Percentiles rank a stretch among this genome's conserved stretches.
phyloP scores from a whole-genome alignment of 2,888 invertebrate species.

The Diaprepes abbreviatus region DNA sequence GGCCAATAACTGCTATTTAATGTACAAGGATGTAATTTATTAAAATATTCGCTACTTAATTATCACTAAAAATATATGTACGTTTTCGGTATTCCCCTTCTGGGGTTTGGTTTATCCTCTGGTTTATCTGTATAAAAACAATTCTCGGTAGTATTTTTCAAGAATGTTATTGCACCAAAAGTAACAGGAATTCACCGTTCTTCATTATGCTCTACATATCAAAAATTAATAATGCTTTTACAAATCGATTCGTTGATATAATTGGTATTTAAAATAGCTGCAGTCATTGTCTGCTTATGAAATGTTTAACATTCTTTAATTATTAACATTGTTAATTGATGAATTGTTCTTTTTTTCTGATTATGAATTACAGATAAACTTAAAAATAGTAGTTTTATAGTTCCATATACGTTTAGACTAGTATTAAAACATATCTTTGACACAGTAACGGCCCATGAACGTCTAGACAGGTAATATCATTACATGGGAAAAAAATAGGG shows the following conservation, averaged over 20 bases:
- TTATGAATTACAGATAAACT: not conserved
- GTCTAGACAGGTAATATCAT: too few species aligned
- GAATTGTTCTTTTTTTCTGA: too few species aligned
- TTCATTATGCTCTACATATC: not conserved
- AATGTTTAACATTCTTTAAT: constrained; percentile 1
- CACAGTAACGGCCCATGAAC: too few species aligned
- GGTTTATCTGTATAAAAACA: not conserved
- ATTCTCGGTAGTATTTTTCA: constrained; percentile 8
- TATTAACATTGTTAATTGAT: not conserved
- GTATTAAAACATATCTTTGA: too few species aligned
- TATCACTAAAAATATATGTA: not conserved
- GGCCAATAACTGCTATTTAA: not conserved
- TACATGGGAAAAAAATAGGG: too few species aligned
- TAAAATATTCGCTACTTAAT: not conserved
- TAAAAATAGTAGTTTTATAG: too few species aligned
- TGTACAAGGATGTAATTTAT: not conserved
- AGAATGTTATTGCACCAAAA: not conserved
- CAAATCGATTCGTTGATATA: constrained; percentile 7
- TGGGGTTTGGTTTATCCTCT: not conserved
- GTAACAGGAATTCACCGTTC: not conserved
- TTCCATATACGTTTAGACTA: too few species aligned
- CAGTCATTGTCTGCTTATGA: constrained; percentile 9
- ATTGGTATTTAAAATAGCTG: constrained; percentile 9
- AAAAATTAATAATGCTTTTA: constrained; percentile 8
- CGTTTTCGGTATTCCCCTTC: not conserved